Percentiles rank a stretch among this genome's conserved stretches.
These are phyloP conservation scores for Caenorhabditis latens DNA, from an alignment of 1,140 invertebrate genomes.

Conservation along the genomic window DNA sequence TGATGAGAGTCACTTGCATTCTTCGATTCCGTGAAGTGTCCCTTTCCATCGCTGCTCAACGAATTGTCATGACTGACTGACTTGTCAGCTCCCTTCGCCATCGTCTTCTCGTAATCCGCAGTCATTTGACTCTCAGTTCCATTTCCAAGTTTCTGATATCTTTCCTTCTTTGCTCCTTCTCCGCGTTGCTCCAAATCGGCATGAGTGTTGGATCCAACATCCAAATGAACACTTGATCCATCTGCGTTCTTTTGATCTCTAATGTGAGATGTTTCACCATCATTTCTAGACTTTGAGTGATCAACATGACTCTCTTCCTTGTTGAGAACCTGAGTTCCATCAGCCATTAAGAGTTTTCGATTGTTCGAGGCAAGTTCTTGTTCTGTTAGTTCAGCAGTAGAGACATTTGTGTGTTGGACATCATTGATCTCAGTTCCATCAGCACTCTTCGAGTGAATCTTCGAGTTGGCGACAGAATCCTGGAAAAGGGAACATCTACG, in stretches of 20 bases:
- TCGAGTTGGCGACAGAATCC: not conserved
- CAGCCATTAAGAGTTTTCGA: not conserved
- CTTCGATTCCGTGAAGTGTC: not conserved
- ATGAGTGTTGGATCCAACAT: not conserved
- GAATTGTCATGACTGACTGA: not conserved
- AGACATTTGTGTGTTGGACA: not conserved
- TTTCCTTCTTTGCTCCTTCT: not conserved
- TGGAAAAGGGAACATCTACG: not conserved
- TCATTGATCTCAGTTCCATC: conserved; percentile 9
- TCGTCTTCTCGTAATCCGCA: conserved; percentile 16
- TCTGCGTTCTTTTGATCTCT: not conserved
- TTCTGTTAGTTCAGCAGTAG: not conserved
- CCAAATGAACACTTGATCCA: not conserved
- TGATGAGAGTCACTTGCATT: not conserved
- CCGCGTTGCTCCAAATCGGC: conserved; percentile 5
- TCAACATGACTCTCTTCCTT: not conserved
- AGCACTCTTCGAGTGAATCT: not conserved
- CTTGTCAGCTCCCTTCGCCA: conserved; percentile 10
- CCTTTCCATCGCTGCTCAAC: conserved; percentile 7
- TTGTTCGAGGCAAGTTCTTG: not conserved
- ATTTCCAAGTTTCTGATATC: conserved; percentile 30
- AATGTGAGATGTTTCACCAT: not conserved
- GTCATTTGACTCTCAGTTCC: not conserved
- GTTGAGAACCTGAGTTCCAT: not conserved
- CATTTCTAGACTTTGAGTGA: conserved; percentile 17